phyloP scores from a whole-genome alignment of 2,113 vertebrate genomes.

The Phalacrocorax carbo region DNA sequence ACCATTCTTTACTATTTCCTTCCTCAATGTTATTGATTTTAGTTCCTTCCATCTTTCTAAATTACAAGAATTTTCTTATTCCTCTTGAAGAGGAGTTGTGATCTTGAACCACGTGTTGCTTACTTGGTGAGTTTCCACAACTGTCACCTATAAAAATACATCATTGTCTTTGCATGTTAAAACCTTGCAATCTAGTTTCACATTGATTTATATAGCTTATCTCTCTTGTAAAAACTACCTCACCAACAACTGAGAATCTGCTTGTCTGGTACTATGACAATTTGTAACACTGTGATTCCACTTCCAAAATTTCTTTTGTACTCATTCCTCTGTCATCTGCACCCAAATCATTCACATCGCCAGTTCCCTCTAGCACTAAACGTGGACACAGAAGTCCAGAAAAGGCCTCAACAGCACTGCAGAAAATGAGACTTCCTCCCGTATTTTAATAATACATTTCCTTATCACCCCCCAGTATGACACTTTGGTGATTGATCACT shows the following conservation, averaged over 20 bases:
- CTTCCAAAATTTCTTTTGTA: neutral
- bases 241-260: neutral
- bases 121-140: neutral
- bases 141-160: constrained; percentile 22
- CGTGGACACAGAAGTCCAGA: neutral
- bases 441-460: neutral
- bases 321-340: neutral
- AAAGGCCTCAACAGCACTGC: neutral
- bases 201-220: constrained; percentile 37
- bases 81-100: neutral
- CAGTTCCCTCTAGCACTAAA: neutral
- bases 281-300: neutral
- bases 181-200: neutral
- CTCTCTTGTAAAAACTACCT: constrained; percentile 31
- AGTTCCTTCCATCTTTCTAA: neutral
- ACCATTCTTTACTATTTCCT: constrained; percentile 51
- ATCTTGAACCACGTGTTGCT: constrained; percentile 1
- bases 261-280: neutral
- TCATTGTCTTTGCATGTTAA: neutral
- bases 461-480: neutral
- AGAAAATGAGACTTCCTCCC: neutral
- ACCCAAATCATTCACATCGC: neutral
- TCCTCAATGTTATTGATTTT: constrained; percentile 34
- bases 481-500: neutral
- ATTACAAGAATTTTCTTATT: neutral